Base-by-base conservation (phyloP, 2,888 invertebrate species). In the Proisotoma minuta region DNA sequence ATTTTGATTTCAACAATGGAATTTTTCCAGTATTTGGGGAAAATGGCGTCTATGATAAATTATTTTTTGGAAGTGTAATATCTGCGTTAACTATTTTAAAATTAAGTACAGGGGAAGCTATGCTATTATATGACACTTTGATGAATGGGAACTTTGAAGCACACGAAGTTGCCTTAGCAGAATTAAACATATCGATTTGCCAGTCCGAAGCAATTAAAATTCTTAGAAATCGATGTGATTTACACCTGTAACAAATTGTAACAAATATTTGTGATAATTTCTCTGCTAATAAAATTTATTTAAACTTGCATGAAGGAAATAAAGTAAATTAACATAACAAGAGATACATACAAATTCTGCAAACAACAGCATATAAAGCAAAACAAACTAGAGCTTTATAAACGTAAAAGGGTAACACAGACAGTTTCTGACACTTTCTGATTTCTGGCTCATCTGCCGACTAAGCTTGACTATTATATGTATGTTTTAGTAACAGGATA, bases 121-220 rank as follows among this genome's bases (percentile, higher is more conserved):
- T 71, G 52, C 57, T 72, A 10, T 48, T 70, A 3, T 61, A 59
- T 49, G 70, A 71, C 18, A 68, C 69, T 15, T 57, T 72, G 15
- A 52, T 52, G 2, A 65, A 66, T 29, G 58, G 53, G 8, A 62
- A 65, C 39, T 64, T 63, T n/a, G 64, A 62, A 26, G 61, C 60
- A 12, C 68, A 69, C 50, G 67, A 68, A 39, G 64, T 62, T 39
- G 65, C 67, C n/a, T 59, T 72, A 10, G 60, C 66, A 3, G 72
- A 72, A 43, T 39, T 68, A 18, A 56, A 65, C 29, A 59, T 65
- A 12, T 26, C 24, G 2, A 56, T 56, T 3, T 56, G 56, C 27
- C 56, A 56, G 18, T 56, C 56, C 3, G 56, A 56, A 12, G 56
- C 27, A 12, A 47, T 56, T n/a, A 56, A 47, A 56, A 40, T 56